Base-by-base conservation (phyloP, 2,888 invertebrate genomes). In the Scrobipalpa costella region DNA sequence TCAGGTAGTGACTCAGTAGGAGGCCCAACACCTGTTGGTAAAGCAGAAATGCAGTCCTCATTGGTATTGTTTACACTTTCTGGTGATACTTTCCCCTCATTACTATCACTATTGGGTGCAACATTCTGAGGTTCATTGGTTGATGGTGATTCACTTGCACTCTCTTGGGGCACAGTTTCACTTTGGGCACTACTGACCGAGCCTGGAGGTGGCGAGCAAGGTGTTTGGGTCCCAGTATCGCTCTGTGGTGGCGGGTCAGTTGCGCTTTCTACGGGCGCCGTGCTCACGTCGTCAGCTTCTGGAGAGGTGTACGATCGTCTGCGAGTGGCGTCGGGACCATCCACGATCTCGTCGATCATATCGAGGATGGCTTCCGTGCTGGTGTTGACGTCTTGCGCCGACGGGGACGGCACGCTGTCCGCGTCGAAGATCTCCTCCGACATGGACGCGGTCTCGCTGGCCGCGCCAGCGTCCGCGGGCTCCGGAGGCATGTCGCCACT, bases 281-380 rank as follows among this genome's bases (percentile, higher is more conserved):
- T 55, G 55, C n/a, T 21, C 55, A 5, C 55, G 19, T n/a, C 33
- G 17, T 34, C 34, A 27, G 34, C 19, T 11, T 60, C 59, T 6
- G 44, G n/a, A 15, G 61, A 49, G 21, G 38, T 13, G 33, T 67
- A 64, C 44, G 84, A 81, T 67, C 86, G 67, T 68, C 89, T 84
- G 71, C 84, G 88, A n/a, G 86, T 84, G 21, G 89, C 88, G 64
- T 83, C 86, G 61, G 90, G 91, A 19, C 89, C 91, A 65, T 91
- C 92, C 44, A 92, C 88, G 68, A 92, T 86, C 76, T 92, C 91
- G 73, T 92, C 92, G 68, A 92, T 92, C 92, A 92, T 91, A 70
- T 91, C 90, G 73, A 92, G 80, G 72, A 92, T 90, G 73, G 90
- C 91, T 73, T 92, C 92, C 47, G 92, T 92, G 79, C 90, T 92